phyloP scores from a whole-genome alignment of 2,797 vertebrate genomes.

The Hydrophis major region DNA sequence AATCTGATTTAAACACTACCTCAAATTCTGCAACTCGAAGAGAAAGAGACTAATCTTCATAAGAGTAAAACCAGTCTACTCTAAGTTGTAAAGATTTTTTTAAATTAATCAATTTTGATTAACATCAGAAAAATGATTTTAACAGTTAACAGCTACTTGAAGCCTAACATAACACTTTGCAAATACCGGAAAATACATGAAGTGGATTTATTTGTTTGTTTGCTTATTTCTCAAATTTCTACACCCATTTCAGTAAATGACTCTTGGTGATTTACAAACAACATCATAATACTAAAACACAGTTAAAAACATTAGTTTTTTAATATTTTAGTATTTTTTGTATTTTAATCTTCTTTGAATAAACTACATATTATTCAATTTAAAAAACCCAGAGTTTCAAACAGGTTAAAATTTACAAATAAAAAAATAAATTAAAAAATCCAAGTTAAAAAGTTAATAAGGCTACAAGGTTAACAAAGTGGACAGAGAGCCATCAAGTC shows the following conservation, averaged over 20 bases:
- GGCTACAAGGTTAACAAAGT: background rate
- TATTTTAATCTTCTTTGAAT: background rate
- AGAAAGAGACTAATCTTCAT: background rate
- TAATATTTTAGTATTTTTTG: background rate
- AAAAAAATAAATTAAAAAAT: background rate
- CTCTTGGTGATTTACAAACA: background rate
- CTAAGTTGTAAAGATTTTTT: background rate
- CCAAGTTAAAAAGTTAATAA: background rate
- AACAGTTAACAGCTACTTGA: rapidly evolving
- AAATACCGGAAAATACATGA: background rate
- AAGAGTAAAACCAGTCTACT: background rate
- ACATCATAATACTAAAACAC: background rate
- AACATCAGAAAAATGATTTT: background rate
- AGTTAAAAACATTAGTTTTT: background rate
- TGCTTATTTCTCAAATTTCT: background rate
- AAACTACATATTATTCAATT: background rate
- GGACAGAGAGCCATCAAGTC: background rate
- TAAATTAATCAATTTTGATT: background rate
- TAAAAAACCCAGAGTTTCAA: background rate
- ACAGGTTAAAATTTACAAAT: background rate
- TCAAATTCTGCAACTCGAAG: background rate
- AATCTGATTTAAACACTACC: background rate
- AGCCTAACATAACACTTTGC: background rate
- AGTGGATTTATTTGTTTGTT: background rate
- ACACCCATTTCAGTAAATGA: background rate